Base-by-base conservation (phyloP, 2,888 invertebrate genomes). In the Lepidonotus clava region DNA sequence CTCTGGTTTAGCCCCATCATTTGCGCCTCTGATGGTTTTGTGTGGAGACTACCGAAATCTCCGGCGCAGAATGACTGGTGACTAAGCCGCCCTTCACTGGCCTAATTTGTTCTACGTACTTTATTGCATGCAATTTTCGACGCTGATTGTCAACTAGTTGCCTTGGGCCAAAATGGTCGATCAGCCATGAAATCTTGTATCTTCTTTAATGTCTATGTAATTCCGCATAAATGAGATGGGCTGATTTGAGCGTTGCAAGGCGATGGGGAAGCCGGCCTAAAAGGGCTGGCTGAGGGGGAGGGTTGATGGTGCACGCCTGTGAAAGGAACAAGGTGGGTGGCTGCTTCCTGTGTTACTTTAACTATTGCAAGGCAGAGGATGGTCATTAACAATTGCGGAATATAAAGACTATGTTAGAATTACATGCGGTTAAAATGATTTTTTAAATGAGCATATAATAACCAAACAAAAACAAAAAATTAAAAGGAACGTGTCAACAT, bases 171-270 rank as follows among this genome's bases (percentile, higher is more conserved):
- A 41, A 51, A 46, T 51, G 80, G 46, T 46, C 80, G 80, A 80
- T 80, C 80, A 80, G 80, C 80, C 80, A 80, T 80, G 80, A 80
- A 80, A 80, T 80, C 80, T 80, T 46, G 80, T 80, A 80, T 80
- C 80, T 41, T 80, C 80, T 80, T 80, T 80, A 80, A 80, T 80
- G 80, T 80, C 80, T 80, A 80, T 80, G 80, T 80, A 80, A 80
- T 80, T 80, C 80, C 80, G 51, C 46, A 80, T 80, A 80, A 80
- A 80, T 41, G 80, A 80, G 80, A 1, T 28, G 80, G 80, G 46
- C 41, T 51, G 80, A 80, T 80, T 80, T 80, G 28, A 41, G 41
- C 80, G 46, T 6, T 21, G 46, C 51, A 41, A 1, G 46, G 18
- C 46, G 46, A 51, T 46, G 11, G 46, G 80, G 28, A 24, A 41